Evolutionary conservation across 2,888 invertebrate species (phyloP), one percentile per base, ranked within the genome.

Genomic region (Polymixis lichenea): DNA sequence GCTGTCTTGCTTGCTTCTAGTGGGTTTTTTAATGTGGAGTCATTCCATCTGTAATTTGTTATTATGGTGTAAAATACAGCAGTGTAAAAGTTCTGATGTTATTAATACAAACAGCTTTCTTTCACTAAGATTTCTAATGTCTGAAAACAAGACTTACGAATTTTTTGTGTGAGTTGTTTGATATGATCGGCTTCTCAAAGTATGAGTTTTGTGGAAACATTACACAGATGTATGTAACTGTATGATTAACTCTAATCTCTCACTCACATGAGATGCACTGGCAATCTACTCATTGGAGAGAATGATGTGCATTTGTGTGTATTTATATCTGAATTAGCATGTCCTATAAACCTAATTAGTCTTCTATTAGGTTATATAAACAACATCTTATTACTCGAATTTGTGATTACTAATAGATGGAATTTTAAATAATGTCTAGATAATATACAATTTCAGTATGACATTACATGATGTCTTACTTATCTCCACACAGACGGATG

Each of bases 1-100:
- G 97, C 97, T 58, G 98, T 98, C 94, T 98, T 98, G 82, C 96
- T 96, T 65, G 95, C 96, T 93, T 95, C 94, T 70, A 96, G 91
- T 51, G 97, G 97, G 90, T 97, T 97, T 73, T 96, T 97, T 84
- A 98, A 91, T 67, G 97, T 97, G 78, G 97, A 97, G 88, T 97
- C 97, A 94, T 97, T 97, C 97, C 98, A 98, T 93, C 98, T 98
- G 91, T 71, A 94, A 95, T 73, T 64, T 71, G 38, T 68, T 68
- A 70, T 38, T 28, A 38, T 55, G 9, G 4, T 67, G 15, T 62
- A 56, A 75, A 75, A 61, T 60, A 53, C 15, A 38, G n/a, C 15
- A 19, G 11, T 49, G 2, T 56, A 11, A 43, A 51, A 32, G 2
- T 46, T 32, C 32, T 4, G 2, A 15, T 32, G 7, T 28, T 22